Evolutionary conservation across 2,888 invertebrate genomes (phyloP).

Genomic region (Drosophila testacea): DNA sequence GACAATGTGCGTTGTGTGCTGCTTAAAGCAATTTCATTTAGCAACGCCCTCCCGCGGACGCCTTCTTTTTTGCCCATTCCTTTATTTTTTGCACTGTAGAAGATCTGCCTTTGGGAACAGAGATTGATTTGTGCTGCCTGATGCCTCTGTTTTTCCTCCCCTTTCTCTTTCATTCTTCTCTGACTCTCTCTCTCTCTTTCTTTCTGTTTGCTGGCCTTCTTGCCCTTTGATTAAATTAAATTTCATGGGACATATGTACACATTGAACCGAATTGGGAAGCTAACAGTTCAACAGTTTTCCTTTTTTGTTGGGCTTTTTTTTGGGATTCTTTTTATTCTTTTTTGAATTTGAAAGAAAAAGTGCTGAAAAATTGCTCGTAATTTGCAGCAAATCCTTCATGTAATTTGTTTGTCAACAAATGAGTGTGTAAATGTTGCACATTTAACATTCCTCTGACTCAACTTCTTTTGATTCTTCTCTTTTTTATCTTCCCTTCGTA

Average conservation of each 20-base stretch:
- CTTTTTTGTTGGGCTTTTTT: conserved; percentile 18
- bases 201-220: conserved; percentile 58
- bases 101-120: conserved; percentile 65
- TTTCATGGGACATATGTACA: conserved; percentile 81
- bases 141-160: conserved; percentile 4
- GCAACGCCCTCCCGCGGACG: conserved; percentile 47
- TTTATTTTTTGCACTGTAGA: conserved; percentile 11
- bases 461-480: conserved; percentile 13
- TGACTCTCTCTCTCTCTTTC: not conserved
- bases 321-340: conserved; percentile 26
- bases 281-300: conserved; percentile 28
- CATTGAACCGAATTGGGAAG: conserved; percentile 57
- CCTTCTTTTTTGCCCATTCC: conserved; percentile 8
- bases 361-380: conserved; percentile 74
- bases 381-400: conserved; percentile 75
- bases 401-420: conserved; percentile 79
- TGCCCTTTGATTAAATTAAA: conserved; percentile 84
- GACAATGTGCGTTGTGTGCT: conserved; percentile 61
- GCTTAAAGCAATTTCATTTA: conserved; percentile 79
- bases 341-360: conserved; percentile 62
- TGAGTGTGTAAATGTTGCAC: conserved; percentile 76
- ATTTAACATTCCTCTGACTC: conserved; percentile 61
- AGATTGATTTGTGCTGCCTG: conserved; percentile 83
- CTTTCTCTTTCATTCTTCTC: not conserved
- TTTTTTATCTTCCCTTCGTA: conserved; percentile 11